Evolutionary conservation across 1,140 invertebrate species (phyloP), one percentile per base, ranked within the genome.

Genomic region (Frieseomelitta varia): DNA sequence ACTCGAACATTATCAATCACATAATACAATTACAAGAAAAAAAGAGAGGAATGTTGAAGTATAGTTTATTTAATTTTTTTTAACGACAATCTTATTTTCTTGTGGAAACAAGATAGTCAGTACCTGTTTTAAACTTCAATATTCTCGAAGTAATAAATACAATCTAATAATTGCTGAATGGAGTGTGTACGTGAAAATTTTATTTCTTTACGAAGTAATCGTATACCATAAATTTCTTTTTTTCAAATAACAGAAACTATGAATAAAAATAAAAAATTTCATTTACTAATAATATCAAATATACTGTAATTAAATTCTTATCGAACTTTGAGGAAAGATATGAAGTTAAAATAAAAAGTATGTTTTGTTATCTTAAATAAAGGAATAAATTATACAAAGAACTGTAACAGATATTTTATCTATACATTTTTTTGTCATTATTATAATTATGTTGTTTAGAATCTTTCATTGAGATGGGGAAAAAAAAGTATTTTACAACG

Each of bases 241-340:
- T 34, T 65, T 34, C 79, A 24, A 53, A 30, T 24, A 63, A 63
- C 24, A n/a, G 3, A 10, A 73, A 53, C 12, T 69, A 51, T 1
- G 34, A 30, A 14, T 6, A 61, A 61, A 61, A 58, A 30, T 76
- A 39, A 34, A 39, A 34, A 51, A 51, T 12, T 3, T 47, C n/a
- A 0, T 76, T 76, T 19, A n/a, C 61, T 67, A 61, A 76, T 82
- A 82, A 76, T 30, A 27, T n/a, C 30, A 0, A 58, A 21, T n/a
- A 39, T 55, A 10, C 4, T 56, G 1, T 56, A 82, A 67, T 34
- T 47, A 77, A 77, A 1, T 17, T 58, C 2, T n/a, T 39, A 21
- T 75, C 34, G 30, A 58, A 74, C 17, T 11, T 4, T 21, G 17
- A 58, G 12, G 27, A 74, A 34, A 30, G 19, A 58, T 75, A 39